Evolutionary conservation across 2,797 vertebrate genomes (phyloP), one percentile per base, ranked within the genome.

Genomic region (Melanotaenia maccullochi): DNA sequence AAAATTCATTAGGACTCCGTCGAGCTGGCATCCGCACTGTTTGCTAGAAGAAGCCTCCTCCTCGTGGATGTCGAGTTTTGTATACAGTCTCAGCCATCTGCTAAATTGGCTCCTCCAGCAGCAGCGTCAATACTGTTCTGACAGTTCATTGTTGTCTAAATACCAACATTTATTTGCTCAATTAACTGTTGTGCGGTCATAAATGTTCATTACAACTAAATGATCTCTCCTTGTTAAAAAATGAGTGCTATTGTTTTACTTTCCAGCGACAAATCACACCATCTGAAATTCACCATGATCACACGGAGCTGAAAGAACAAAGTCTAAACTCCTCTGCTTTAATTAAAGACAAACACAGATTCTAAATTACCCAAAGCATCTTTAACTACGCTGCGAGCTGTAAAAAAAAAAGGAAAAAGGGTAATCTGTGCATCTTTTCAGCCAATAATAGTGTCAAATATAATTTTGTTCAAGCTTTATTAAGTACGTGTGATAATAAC

Each of bases 1-100:
- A 66, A 49, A 56, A 66, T 66, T 57, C 38, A 66, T 66, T 57
- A 38, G 36, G 12, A 66, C 54, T 65, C 47, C 22, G 11, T 54
- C 51, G 5, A 24, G 13, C 47, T 49, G n/a, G 9, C n/a, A 6
- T 49, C 47, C 51, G 55, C 22, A 40, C 51, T 66, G 52, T 35
- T 51, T 56, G 12, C 5, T 3, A 42, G 52, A 57, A 24, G 18
- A 42, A 56, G 18, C 22, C 11, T 30, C 28, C 52, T 32, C 51
- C 9, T 30, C 5, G 3, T 42, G 13, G 52, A 56, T 57, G 28
- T 57, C 18, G 65, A 44, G 14, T 44, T 25, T 55, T 35, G 14
- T 42, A 36, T 28, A 40, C 55, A 30, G 20, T 56, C n/a, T 52
- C 49, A 47, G 44, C 22, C 16, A 18, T 18, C 63, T 55, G 24